Conservation (phyloP, 2,797 vertebrate species). For the Xenopus petersii region DNA sequence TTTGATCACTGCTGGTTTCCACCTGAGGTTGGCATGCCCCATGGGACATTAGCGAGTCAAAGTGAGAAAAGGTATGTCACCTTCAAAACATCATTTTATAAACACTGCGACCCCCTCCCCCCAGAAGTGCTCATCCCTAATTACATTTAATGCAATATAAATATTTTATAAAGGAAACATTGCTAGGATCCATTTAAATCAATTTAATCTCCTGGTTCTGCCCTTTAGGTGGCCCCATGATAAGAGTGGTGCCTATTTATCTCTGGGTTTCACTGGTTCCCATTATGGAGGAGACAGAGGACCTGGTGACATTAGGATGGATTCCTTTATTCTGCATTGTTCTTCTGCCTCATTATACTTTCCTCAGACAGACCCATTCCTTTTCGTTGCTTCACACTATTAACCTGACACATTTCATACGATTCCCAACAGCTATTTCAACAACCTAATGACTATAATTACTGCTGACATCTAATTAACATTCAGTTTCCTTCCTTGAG, state of each 20-base stretch:
- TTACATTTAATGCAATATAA: too few species aligned
- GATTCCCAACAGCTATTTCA: slow-evolving; percentile 69
- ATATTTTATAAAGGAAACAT: too few species aligned
- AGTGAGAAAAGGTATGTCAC: too few species aligned
- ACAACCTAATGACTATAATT: slow-evolving; percentile 81
- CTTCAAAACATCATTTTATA: too few species aligned
- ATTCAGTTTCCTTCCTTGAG: slow-evolving; percentile 70
- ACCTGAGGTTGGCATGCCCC: too few species aligned
- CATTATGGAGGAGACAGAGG: slow-evolving; percentile 4
- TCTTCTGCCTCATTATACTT: slow-evolving; percentile 57
- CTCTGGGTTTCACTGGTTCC: not conserved
- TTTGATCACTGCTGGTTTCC: too few species aligned
- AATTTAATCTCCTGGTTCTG: not conserved
- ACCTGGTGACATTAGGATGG: slow-evolving; percentile 14
- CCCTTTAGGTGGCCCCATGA: not conserved
- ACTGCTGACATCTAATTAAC: slow-evolving; percentile 77
- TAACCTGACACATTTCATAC: slow-evolving; percentile 58
- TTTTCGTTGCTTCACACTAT: slow-evolving; percentile 57
- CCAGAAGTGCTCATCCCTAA: too few species aligned
- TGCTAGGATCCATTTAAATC: too few species aligned
- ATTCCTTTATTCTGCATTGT: slow-evolving; percentile 51
- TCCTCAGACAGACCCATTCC: slow-evolving; percentile 52
- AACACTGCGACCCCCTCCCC: too few species aligned
- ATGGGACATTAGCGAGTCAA: too few species aligned
- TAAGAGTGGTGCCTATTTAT: not conserved